Evolutionary conservation across 2,113 vertebrate genomes (phyloP).

Genomic region (Pavo muticus): DNA sequence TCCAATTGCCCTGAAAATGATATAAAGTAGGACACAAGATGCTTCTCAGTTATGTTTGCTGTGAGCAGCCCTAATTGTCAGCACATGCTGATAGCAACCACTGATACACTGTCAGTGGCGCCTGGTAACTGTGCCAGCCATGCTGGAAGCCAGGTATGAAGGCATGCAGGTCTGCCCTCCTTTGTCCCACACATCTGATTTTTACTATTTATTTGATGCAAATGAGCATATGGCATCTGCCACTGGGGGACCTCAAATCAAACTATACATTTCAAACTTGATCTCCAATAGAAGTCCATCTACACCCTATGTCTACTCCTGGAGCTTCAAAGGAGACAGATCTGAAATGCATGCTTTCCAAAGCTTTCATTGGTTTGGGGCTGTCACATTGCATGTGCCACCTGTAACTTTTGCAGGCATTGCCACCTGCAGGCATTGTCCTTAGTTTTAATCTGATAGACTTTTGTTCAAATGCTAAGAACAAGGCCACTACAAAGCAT

Average conservation of each 20-base stretch:
- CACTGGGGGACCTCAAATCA: neutral
- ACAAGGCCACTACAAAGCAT: neutral
- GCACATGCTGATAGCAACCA: neutral
- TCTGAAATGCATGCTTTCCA: neutral
- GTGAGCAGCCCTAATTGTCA: neutral
- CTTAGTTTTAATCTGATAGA: too few species aligned
- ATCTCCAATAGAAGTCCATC: accelerated
- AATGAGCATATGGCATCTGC: neutral
- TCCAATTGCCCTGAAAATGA: neutral
- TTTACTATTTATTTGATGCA: neutral
- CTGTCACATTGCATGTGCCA: neutral
- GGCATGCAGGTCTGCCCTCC: neutral
- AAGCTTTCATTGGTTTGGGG: accelerated
- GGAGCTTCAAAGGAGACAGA: neutral
- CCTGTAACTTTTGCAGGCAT: accelerated
- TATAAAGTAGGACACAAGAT: neutral
- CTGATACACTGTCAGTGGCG: neutral
- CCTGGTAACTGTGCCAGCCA: neutral
- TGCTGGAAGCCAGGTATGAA: neutral
- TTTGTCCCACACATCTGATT: accelerated
- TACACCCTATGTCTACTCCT: neutral
- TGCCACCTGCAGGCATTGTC: neutral
- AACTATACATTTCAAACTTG: neutral
- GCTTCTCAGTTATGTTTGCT: accelerated
- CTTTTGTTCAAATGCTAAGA: neutral